A percentile compares a stretch with the other conserved stretches of the same genome.
Evolutionary conservation across 2,888 invertebrate genomes (phyloP).

Genomic region (Ptilodon capucinus): DNA sequence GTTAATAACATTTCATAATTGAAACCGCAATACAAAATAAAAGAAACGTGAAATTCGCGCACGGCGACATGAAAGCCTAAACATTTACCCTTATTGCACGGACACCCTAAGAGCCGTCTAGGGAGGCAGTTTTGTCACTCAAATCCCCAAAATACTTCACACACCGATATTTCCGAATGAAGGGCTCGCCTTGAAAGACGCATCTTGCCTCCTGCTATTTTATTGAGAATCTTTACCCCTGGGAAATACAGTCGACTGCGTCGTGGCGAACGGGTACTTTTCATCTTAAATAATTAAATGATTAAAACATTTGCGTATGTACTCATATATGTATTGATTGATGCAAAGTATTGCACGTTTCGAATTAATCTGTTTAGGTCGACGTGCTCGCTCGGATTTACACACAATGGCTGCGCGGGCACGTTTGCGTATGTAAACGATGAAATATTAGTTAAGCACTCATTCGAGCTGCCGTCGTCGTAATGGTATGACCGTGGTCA

Average conservation of each 20-base stretch:
- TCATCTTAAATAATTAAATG: constrained; percentile 36
- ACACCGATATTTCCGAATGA: constrained; percentile 54
- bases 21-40: background rate
- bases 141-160: constrained; percentile 54
- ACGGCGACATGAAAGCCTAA: constrained; percentile 8
- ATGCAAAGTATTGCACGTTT: constrained; percentile 40
- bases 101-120: constrained; percentile 46
- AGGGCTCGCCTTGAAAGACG: constrained; percentile 47
- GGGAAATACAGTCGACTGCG: constrained; percentile 46
- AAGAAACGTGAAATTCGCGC: background rate
- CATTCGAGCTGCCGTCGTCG: constrained; percentile 41
- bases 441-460: constrained; percentile 59
- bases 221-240: constrained; percentile 49
- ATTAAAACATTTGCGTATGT: constrained; percentile 28
- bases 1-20: background rate
- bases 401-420: constrained; percentile 63
- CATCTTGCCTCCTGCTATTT: constrained; percentile 45
- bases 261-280: constrained; percentile 33
- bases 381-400: constrained; percentile 61
- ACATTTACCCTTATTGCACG: constrained; percentile 8
- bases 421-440: constrained; percentile 62
- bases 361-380: constrained; percentile 58
- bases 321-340: constrained; percentile 29
- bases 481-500: constrained; percentile 46
- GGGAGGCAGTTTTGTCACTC: constrained; percentile 49